Evolutionary conservation across 2,888 invertebrate genomes (phyloP), one percentile per base, ranked within the genome.

Genomic region (Luperina testacea): DNA sequence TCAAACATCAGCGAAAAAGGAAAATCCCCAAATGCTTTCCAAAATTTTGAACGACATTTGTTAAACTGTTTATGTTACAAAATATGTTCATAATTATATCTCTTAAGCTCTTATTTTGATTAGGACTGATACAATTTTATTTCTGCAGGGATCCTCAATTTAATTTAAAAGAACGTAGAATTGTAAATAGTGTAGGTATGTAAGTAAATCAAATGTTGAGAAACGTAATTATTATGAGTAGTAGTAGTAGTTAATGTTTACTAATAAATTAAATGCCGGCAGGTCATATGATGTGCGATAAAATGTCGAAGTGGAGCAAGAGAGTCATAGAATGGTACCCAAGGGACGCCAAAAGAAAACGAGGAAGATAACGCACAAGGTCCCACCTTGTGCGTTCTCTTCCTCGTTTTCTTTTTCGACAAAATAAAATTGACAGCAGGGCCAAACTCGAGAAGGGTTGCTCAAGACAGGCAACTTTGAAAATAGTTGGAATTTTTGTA

Each of bases 1-100:
- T 38, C 59, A 77, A 77, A 42, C 51, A 61, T 68, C 15, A 3
- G 13, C 42, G 38, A 51, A 77, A 3, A 63, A 51, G 68, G 77
- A 77, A 77, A 77, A 61, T 0, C 68, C 13, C 15, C 24, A 32
- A 51, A 53, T 67, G 45, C n/a, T 74, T 64, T 74, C 7, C 24
- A 53, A 64, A 20, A 57, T 77, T 48, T 32, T 20, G 24, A 69
- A 32, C 13, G 13, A 51, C 4, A 20, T 27, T 69, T 48, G 27
- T 27, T 27, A 45, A 68, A 27, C 20, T 68, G 20, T 68, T 48
- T 45, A 45, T 27, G 27, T 3, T 48, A 27, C 20, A 11, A 68
- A 20, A 17, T 67, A 17, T 20, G 68, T 48, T 20, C 20, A 27
- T 45, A 42, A 7, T 42, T 42, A 63, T 3, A 42, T 17, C 9